Evolutionary conservation across 2,888 invertebrate species (phyloP), one percentile per base, ranked within the genome.

Genomic region (Calephelis perditalis): DNA sequence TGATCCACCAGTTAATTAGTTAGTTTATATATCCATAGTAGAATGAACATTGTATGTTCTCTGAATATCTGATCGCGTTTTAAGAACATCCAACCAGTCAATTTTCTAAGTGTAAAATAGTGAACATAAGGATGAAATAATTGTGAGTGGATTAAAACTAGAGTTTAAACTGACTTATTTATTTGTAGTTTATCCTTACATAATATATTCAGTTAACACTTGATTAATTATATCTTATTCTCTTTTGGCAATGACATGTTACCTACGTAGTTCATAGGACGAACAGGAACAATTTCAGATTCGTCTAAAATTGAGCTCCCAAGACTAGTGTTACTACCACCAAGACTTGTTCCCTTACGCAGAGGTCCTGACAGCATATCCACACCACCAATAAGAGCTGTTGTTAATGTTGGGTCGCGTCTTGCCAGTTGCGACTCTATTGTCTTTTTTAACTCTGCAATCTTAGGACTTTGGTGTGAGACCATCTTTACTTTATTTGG

Each of bases 391-490:
- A 81, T 76, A 4, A 84, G 71, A 7, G 74, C 76, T 10, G 78
- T 78, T 9, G 81, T 75, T 35, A 81, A 73, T 15, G 81, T 81
- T n/a, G 78, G 79, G 45, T 76, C 82, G n/a, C 91, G 81, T 37
- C 81, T 71, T 6, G 82, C 81, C 66, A 92, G 79, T 74, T 92
- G 92, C 6, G 84, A 82, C 72, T 92, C 92, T 45, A 93, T 92
- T n/a, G 86, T 87, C 68, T 88, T 80, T 60, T 91, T 92, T 61
- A 92, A 76, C 75, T 92, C 90, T 3, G 91, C 89, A 57, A 92
- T 92, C 73, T 91, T 92, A 26, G 92, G 87, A 69, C 91, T 91
- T 54, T 91, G 88, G 12, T 85, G 80, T 11, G 89, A 84, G 66
- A 81, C 81, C n/a, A 91, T 70, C 67, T 87, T 78, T 62, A 91